Evolutionary conservation across 2,113 vertebrate species (phyloP), one percentile per base, ranked within the genome.

Genomic region (Pluvialis apricaria): DNA sequence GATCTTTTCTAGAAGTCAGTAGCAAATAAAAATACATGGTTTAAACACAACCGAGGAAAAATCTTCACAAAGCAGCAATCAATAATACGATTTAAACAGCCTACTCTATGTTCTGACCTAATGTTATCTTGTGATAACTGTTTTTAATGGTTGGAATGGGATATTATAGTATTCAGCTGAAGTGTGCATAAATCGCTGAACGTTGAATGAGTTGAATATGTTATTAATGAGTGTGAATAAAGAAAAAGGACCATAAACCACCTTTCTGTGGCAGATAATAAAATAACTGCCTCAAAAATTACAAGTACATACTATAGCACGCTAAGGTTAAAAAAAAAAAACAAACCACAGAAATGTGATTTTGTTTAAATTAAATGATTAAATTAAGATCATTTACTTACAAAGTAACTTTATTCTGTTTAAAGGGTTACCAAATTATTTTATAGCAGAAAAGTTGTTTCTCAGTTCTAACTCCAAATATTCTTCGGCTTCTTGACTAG

Each of bases 101-200:
- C 70, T 54, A 42, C 58, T 20, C 84, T 38, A 15, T 13, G 4
- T 76, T 60, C 78, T 94, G 86, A 80, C 89, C 96, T 77, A 54
- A 73, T 3, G 3, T 70, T 94, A 94, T 55, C 82, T 72, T 91
- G 84, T 86, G 71, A 91, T 91, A 95, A 92, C 81, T 82, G 85
- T 58, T 92, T 96, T 90, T 92, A 92, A 84, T 86, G 82, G 51
- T 58, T 81, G 47, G 69, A 93, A 90, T 62, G 24, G 76, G 45
- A 66, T 80, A 87, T 83, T 65, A 76, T 0, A 62, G 45, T 34
- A 40, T 81, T 92, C 92, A 92, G 64, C 72, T 71, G 47, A 75
- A 76, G 34, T 65, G 64, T 22, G 91, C 77, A 92, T 89, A 97
- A 90, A 95, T 92, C 11, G 38, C 69, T 82, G 86, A 84, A 86